Conservation (phyloP, 2,797 vertebrate genomes). For the Echiichthys vipera region DNA sequence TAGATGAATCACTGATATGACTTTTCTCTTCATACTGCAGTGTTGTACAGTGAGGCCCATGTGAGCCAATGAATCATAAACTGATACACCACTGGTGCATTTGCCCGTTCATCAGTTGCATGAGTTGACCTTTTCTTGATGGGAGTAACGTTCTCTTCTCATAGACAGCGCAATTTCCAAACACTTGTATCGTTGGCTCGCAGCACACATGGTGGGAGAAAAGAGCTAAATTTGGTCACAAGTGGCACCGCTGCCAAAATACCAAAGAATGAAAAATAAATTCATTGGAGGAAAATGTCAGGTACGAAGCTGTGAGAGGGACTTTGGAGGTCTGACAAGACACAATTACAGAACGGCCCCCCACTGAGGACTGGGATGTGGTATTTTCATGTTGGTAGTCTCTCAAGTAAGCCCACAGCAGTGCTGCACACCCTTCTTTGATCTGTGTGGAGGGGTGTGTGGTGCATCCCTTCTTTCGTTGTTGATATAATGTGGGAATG, state of each 20-base stretch:
- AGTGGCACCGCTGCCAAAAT: slow-evolving; percentile 77
- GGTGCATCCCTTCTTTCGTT: slow-evolving; percentile 44
- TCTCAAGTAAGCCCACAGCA: slow-evolving; percentile 66
- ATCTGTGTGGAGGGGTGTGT: slow-evolving; percentile 64
- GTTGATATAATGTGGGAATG: slow-evolving; percentile 61
- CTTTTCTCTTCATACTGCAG: not conserved
- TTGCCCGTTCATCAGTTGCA: slow-evolving; percentile 42
- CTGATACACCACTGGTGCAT: slow-evolving; percentile 7
- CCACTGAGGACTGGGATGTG: slow-evolving; percentile 71
- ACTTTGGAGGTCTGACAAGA: slow-evolving; percentile 81
- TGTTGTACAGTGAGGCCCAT: not conserved
- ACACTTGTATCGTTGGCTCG: slow-evolving; percentile 58
- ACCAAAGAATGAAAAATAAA: slow-evolving; percentile 82
- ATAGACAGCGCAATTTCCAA: slow-evolving; percentile 54
- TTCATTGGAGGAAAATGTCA: slow-evolving; percentile 79
- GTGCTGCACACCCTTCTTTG: slow-evolving; percentile 66
- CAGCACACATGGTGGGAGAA: slow-evolving; percentile 27
- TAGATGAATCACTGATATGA: not conserved
- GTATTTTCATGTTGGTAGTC: slow-evolving; percentile 78
- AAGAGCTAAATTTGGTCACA: slow-evolving; percentile 65
- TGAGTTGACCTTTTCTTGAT: slow-evolving; percentile 61
- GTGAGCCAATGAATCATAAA: slow-evolving; percentile 30
- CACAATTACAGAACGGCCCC: slow-evolving; percentile 78
- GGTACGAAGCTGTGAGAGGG: slow-evolving; percentile 77
- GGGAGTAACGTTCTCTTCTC: slow-evolving; percentile 50